These are phyloP conservation scores for Campoletis sonorensis DNA, from an alignment of 1,140 invertebrate species.

Conservation along the genomic window DNA sequence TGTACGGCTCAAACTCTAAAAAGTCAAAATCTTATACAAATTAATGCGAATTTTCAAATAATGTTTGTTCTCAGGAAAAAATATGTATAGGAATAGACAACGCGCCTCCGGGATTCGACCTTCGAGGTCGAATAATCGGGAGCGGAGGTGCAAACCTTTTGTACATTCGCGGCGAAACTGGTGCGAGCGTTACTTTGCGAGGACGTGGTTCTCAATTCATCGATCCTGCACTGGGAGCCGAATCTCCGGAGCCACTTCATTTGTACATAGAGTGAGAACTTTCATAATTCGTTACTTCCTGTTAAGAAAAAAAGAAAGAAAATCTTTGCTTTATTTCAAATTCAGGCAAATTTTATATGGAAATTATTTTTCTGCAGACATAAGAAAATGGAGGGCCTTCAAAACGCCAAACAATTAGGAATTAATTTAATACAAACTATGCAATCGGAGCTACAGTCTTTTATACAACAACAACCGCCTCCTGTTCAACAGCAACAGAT, in stretches of 20 bases:
- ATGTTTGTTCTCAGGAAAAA: constrained; percentile 79
- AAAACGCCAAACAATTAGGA: constrained; percentile 84
- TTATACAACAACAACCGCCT: constrained; percentile 78
- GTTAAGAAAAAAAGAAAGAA: no score
- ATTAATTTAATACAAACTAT: constrained; percentile 89
- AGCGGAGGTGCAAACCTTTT: constrained; percentile 84
- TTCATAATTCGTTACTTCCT: neutral
- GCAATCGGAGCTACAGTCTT: constrained; percentile 84
- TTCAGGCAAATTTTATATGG: neutral
- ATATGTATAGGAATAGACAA: constrained; percentile 87
- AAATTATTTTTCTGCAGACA: constrained; percentile 76
- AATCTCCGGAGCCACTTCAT: constrained; percentile 88
- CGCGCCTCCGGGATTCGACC: constrained; percentile 85
- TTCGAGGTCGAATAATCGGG: constrained; percentile 85
- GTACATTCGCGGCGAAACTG: constrained; percentile 87
- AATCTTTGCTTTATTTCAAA: no score
- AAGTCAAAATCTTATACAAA: no score
- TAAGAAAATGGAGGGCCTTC: constrained; percentile 81
- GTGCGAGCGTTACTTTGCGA: constrained; percentile 84
- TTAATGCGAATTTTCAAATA: neutral
- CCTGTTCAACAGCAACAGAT: constrained; percentile 71
- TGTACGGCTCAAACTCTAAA: no score
- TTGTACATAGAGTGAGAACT: constrained; percentile 83
- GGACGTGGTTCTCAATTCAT: constrained; percentile 83
- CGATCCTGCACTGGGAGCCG: constrained; percentile 79